A percentile compares a stretch with the other conserved stretches of the same genome.
Conservation (phyloP, 2,113 vertebrate species). For the Nerophis ophidion region DNA sequence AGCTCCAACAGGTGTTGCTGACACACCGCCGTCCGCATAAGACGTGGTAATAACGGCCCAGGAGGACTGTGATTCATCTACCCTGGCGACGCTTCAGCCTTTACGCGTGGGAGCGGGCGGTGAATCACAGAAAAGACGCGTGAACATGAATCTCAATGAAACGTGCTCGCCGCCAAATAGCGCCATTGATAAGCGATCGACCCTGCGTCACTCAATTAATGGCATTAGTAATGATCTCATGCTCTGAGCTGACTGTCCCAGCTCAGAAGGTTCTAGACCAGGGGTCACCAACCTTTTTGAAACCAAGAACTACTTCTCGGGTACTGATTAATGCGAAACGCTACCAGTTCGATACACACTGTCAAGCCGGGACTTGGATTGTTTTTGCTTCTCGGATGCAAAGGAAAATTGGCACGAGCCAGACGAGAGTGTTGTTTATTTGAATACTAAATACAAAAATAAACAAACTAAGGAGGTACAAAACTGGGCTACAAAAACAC, state of each 20-base stretch:
- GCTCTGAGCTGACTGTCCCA: background rate
- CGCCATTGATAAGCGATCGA: conserved; percentile 23
- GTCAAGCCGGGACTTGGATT: too few relatives aligned
- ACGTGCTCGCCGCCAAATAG: conserved; percentile 25
- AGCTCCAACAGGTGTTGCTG: conserved; percentile 33
- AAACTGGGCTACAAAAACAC: too few relatives aligned
- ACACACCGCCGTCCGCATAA: conserved; percentile 8
- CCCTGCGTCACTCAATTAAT: background rate
- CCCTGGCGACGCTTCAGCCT: conserved; percentile 38
- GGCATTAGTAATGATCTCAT: background rate
- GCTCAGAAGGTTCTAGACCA: too few relatives aligned
- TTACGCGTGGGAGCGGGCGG: conserved; percentile 37
- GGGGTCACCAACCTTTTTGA: too few relatives aligned
- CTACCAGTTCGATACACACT: too few relatives aligned
- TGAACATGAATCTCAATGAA: conserved; percentile 58
- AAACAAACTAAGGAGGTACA: too few relatives aligned
- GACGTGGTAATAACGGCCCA: conserved; percentile 35
- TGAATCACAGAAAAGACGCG: conserved; percentile 48
- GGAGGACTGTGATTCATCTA: conserved; percentile 6
- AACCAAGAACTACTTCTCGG: too few relatives aligned
- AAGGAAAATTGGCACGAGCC: too few relatives aligned
- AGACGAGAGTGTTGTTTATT: too few relatives aligned
- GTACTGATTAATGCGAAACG: too few relatives aligned
- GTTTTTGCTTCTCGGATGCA: too few relatives aligned
- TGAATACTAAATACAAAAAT: too few relatives aligned